Conservation (phyloP, 1,140 invertebrate genomes). For the Andricus grossulariae region DNA sequence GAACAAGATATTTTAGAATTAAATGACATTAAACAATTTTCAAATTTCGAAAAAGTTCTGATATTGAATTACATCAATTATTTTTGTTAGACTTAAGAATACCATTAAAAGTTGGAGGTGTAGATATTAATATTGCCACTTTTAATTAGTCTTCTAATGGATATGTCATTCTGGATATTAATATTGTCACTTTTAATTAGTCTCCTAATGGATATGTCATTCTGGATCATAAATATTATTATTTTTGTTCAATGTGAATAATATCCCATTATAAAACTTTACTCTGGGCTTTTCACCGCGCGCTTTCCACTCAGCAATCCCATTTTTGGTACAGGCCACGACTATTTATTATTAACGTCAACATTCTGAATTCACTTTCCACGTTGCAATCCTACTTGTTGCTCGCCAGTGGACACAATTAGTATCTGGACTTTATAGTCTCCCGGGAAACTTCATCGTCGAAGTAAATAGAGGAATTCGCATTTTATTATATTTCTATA, state of each 20-base stretch:
- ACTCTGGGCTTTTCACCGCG: constrained; percentile 13
- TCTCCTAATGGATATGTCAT: not conserved
- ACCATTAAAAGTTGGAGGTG: constrained; percentile 2
- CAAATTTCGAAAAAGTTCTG: not conserved
- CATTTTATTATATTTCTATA: not conserved
- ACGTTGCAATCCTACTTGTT: constrained; percentile 21
- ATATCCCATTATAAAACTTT: constrained; percentile 1
- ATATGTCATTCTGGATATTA: not conserved
- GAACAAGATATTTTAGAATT: too few relatives aligned
- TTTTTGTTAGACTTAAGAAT: not conserved
- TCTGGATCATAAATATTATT: not conserved
- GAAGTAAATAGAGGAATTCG: not conserved
- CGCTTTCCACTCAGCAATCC: constrained; percentile 22
- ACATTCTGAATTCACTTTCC: constrained; percentile 26
- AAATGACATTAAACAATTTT: not conserved
- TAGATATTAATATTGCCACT: not conserved
- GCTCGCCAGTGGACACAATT: constrained; percentile 24
- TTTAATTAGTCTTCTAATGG: not conserved
- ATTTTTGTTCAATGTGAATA: not conserved
- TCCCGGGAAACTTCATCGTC: constrained; percentile 14
- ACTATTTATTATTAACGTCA: constrained; percentile 30
- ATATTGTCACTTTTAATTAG: not conserved
- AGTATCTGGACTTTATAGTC: constrained; percentile 12
- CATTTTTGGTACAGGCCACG: constrained; percentile 26
- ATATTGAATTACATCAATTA: not conserved